Evolutionary conservation across 92 coral and sea anemone species (phyloP).

Genomic region (Parazoanthus atlanticus): DNA sequence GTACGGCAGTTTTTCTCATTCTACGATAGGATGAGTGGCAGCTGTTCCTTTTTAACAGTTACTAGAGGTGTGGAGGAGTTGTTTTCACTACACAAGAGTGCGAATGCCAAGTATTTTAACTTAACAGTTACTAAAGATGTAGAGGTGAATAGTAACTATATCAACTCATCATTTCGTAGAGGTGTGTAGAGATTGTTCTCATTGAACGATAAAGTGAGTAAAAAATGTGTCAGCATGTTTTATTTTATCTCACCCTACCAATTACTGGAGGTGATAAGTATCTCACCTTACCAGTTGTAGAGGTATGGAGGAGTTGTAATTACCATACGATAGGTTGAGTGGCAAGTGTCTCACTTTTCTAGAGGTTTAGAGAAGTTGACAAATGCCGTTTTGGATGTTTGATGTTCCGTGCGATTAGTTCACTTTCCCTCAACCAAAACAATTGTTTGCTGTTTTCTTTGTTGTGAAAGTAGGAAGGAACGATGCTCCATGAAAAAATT

Average conservation of each 20-base stretch:
- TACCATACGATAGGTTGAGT: not conserved
- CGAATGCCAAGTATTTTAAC: conserved; percentile 9
- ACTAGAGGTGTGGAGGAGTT: not conserved
- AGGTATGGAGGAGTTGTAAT: conserved; percentile 57
- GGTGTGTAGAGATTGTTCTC: conserved; percentile 60
- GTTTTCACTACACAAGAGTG: not conserved
- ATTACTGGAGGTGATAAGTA: not conserved
- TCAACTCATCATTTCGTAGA: conserved; percentile 1
- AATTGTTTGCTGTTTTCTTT: too few species aligned
- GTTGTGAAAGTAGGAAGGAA: too few species aligned
- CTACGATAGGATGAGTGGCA: conserved; percentile 57
- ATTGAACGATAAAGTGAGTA: conserved; percentile 67
- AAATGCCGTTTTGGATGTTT: too few species aligned
- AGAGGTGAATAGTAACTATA: not conserved
- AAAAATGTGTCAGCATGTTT: not conserved
- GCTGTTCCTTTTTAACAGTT: not conserved
- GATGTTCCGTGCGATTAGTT: not conserved
- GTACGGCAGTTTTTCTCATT: conserved; percentile 67
- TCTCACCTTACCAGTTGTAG: not conserved
- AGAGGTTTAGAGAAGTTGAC: not conserved
- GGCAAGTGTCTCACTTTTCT: not conserved
- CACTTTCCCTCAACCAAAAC: too few species aligned
- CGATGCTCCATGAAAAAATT: too few species aligned
- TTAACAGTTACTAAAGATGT: too few species aligned
- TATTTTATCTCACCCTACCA: too few species aligned